A percentile compares a stretch with the other conserved stretches of the same genome.
Conservation (phyloP, 2,888 invertebrate genomes). For the Drosophila sordidapex region DNA sequence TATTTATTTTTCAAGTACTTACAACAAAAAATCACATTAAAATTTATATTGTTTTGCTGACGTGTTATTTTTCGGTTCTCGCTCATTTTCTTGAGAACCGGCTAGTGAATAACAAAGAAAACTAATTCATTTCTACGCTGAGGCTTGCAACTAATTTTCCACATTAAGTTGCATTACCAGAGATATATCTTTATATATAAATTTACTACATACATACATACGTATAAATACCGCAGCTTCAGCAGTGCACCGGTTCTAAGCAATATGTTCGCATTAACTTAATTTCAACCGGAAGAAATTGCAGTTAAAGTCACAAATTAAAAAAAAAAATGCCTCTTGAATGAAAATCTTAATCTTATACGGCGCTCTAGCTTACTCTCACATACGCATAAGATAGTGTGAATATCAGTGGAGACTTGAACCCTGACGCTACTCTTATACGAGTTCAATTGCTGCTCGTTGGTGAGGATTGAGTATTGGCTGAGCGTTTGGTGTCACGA, state of each 20-base stretch:
- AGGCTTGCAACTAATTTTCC: background rate
- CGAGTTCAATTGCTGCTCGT: constrained; percentile 3
- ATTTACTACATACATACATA: background rate
- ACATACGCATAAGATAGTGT: background rate
- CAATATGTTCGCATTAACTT: constrained; percentile 1
- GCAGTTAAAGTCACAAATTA: background rate
- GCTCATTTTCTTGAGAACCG: background rate
- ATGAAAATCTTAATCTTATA: background rate
- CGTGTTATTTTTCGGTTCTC: background rate
- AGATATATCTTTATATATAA: background rate
- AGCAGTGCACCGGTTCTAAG: background rate
- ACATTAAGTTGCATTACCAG: background rate
- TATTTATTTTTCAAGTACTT: background rate
- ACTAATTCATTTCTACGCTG: background rate
- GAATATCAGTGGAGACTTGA: constrained; percentile 29
- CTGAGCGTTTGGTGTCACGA: constrained; percentile 32
- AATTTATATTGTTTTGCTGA: background rate
- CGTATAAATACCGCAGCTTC: background rate
- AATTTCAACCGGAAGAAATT: constrained; percentile 5
- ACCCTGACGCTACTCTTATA: constrained; percentile 37
- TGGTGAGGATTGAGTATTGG: background rate
- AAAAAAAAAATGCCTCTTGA: background rate
- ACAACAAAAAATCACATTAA: background rate
- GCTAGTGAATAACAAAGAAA: background rate
- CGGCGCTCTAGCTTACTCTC: background rate